A percentile compares a stretch with the other conserved stretches of the same genome.
These are phyloP conservation scores for Elgaria multicarinata DNA, from an alignment of 2,113 vertebrate genomes.

Conservation along the genomic window DNA sequence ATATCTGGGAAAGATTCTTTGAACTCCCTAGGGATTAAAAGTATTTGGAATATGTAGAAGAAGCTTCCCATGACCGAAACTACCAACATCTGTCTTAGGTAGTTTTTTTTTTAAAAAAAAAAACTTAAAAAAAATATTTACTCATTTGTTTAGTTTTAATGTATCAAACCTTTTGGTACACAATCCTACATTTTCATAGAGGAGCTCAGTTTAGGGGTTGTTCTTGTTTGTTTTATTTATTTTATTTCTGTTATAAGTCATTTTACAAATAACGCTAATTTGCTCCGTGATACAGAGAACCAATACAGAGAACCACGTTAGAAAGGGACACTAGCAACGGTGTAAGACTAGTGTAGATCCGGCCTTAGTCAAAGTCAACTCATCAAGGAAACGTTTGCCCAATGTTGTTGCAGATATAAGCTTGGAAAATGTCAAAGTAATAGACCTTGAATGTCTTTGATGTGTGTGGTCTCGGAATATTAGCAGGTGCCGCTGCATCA, in stretches of 20 bases:
- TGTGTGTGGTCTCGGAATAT: neutral
- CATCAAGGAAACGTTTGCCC: neutral
- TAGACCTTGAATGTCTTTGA: neutral
- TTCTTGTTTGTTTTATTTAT: too few species aligned
- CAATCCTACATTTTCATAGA: neutral
- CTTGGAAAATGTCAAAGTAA: neutral
- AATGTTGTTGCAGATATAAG: neutral
- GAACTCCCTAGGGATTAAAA: neutral
- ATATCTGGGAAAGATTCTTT: neutral
- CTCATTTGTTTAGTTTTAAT: neutral
- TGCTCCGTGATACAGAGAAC: too few species aligned
- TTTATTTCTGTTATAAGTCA: too few species aligned
- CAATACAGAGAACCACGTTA: too few species aligned
- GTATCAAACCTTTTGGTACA: neutral
- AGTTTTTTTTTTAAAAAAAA: neutral
- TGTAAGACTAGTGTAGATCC: too few species aligned
- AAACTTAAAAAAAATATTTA: neutral
- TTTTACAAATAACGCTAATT: too few species aligned
- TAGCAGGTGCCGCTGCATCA: neutral
- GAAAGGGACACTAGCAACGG: too few species aligned
- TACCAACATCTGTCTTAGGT: neutral
- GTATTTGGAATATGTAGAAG: neutral
- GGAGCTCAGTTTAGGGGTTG: too few species aligned
- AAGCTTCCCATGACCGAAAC: conserved; percentile 1
- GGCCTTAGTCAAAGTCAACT: neutral